Percentiles rank a stretch among this genome's conserved stretches.
Evolutionary conservation across 92 coral and sea anemone species (phyloP).

Genomic region (Phenganax stokvisi): DNA sequence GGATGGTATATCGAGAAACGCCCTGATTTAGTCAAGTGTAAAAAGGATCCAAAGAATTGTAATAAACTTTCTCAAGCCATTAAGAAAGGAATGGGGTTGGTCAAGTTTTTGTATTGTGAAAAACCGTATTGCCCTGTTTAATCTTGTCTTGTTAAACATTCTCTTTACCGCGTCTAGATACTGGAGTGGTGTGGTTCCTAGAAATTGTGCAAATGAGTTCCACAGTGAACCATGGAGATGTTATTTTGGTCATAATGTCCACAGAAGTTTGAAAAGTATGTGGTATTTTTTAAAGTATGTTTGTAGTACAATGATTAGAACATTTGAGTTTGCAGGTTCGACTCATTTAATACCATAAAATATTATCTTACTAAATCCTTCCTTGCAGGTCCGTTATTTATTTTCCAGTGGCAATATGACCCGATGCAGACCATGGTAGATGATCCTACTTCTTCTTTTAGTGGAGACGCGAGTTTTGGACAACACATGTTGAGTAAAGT

Average conservation of each 20-base stretch:
- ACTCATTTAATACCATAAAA: neutral
- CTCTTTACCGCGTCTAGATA: constrained; percentile 46
- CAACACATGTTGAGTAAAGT: constrained; percentile 28
- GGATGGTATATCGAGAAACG: constrained; percentile 34
- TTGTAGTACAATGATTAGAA: too few relatives aligned
- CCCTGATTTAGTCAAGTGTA: constrained; percentile 8
- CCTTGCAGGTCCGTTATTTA: constrained; percentile 68
- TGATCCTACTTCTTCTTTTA: constrained; percentile 4
- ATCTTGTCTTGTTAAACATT: neutral
- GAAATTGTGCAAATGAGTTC: constrained; percentile 56
- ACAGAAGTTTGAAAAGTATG: constrained; percentile 55
- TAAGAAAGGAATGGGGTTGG: constrained; percentile 69
- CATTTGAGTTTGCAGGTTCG: too few relatives aligned
- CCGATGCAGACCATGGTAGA: constrained; percentile 48
- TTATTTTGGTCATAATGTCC: constrained; percentile 78
- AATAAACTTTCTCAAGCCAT: constrained; percentile 15
- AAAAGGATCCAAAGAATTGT: constrained; percentile 10
- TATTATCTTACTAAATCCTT: neutral
- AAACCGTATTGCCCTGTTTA: neutral
- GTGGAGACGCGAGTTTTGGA: neutral
- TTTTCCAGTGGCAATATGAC: constrained; percentile 96
- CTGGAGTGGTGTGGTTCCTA: constrained; percentile 87
- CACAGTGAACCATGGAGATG: constrained; percentile 65
- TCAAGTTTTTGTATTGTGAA: neutral
- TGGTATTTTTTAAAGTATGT: neutral